Evolutionary conservation across 1,140 invertebrate species (phyloP), one percentile per base, ranked within the genome.

Genomic region (Micrasema longulum): DNA sequence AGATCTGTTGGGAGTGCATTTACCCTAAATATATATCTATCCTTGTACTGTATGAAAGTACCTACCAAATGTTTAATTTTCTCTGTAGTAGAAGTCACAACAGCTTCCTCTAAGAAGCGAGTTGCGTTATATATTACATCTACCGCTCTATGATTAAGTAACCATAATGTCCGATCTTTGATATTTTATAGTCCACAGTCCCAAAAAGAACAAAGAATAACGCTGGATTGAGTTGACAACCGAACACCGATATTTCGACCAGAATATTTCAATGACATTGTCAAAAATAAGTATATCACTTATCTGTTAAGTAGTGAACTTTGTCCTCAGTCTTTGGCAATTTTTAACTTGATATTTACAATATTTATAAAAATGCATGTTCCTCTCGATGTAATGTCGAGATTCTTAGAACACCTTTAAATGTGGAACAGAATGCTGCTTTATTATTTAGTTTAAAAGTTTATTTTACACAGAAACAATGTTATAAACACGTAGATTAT

Each of bases 151-250:
- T 31, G 26, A 31, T 31, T 31, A 31, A 31, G 7, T 31, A 31
- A 31, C 7, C 26, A 31, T 31, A 31, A 31, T 31, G 26, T 4
- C 26, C 26, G 26, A 47, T 47, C 43, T 10, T 47, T 63, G 41
- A 63, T 63, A 63, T 63, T 63, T 63, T 26, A 63, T 63, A 63
- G 60, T 63, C 60, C 60, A 63, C 60, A 63, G 60, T 20, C 60
- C 60, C 60, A 63, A 63, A 63, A 47, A 63, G 60, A 63, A 63
- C 60, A 63, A 63, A 12, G 23, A 63, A 47, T 18, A 57, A 23
- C 41, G 14, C 38, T 31, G 43, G 60, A 63, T 36, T 10, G 55
- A 18, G 35, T 60, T 31, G 14, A 60, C 55, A 60, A 52, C 4
- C 31, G n/a, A 60, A 60, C 55, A 18, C 16, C 18, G 23, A 52